These are phyloP conservation scores for Cynaeus angustus DNA, from an alignment of 2,888 invertebrate species.

Conservation along the genomic window DNA sequence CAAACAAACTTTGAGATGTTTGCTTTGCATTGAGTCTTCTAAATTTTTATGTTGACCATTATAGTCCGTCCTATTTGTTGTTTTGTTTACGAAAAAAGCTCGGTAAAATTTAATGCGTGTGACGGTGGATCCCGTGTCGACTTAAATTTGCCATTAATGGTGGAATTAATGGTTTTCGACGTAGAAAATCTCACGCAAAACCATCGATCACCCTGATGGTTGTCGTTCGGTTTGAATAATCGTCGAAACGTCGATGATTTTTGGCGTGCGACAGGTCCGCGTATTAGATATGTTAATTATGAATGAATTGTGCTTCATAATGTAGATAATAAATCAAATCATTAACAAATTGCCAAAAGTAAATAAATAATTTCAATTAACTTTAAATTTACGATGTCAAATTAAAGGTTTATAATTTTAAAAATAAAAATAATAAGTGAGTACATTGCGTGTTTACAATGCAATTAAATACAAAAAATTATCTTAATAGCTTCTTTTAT, in stretches of 20 bases:
- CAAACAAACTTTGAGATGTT: slow-evolving; percentile 21
- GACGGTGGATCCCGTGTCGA: slow-evolving; percentile 16
- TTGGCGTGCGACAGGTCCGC: slow-evolving; percentile 30
- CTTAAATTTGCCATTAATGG: slow-evolving; percentile 24
- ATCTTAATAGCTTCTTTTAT: slow-evolving; percentile 53
- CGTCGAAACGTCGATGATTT: slow-evolving; percentile 41
- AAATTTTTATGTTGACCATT: slow-evolving; percentile 25
- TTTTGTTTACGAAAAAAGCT: slow-evolving; percentile 12
- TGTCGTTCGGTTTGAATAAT: slow-evolving; percentile 29
- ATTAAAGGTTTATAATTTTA: slow-evolving; percentile 45
- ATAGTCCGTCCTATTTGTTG: slow-evolving; percentile 15
- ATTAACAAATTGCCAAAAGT: slow-evolving; percentile 46
- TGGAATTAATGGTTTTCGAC: slow-evolving; percentile 21
- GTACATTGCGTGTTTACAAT: slow-evolving; percentile 53
- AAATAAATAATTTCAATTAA: slow-evolving; percentile 44
- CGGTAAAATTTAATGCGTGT: slow-evolving; percentile 9
- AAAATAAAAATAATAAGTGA: slow-evolving; percentile 54
- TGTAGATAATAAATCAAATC: slow-evolving; percentile 48
- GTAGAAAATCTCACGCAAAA: slow-evolving; percentile 31
- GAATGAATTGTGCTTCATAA: slow-evolving; percentile 42
- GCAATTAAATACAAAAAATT: slow-evolving; percentile 54
- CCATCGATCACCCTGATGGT: slow-evolving; percentile 35
- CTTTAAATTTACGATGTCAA: slow-evolving; percentile 50
- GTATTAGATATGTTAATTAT: slow-evolving; percentile 34
- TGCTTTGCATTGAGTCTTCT: slow-evolving; percentile 13